phyloP scores from a whole-genome alignment of 2,888 invertebrate species.

The Drosophila prostipennis region DNA sequence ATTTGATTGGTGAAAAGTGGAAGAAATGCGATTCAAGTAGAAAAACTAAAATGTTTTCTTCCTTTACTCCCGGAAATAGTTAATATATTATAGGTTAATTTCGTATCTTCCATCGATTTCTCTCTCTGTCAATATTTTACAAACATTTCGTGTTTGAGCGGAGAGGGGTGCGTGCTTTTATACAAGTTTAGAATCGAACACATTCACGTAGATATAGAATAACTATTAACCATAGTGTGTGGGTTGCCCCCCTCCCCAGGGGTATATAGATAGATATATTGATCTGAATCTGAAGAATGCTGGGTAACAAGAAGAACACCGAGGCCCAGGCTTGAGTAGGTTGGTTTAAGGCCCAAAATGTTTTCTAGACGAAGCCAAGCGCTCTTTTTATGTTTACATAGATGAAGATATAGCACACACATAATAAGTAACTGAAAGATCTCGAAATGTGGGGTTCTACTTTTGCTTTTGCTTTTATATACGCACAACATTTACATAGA shows the following conservation, averaged over 20 bases:
- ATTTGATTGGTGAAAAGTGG: conserved; percentile 62
- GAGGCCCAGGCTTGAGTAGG: conserved; percentile 36
- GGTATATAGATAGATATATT: conserved; percentile 31
- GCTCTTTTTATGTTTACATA: conserved; percentile 14
- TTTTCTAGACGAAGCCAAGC: conserved; percentile 35
- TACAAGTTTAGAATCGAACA: conserved; percentile 50
- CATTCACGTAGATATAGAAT: conserved; percentile 44
- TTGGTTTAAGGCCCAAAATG: conserved; percentile 35
- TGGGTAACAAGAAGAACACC: conserved; percentile 31
- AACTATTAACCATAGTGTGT: conserved; percentile 16
- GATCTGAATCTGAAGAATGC: conserved; percentile 40
- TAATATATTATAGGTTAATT: conserved; percentile 23
- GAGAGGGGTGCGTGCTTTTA: conserved; percentile 41
- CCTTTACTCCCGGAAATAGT: conserved; percentile 17
- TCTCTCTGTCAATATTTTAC: conserved; percentile 37
- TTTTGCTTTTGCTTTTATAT: conserved; percentile 17
- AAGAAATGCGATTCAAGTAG: conserved; percentile 80
- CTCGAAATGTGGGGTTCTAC: conserved; percentile 28
- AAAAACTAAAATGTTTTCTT: conserved; percentile 58
- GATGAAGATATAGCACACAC: conserved; percentile 39
- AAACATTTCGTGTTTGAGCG: conserved; percentile 38
- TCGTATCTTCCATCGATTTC: conserved; percentile 2
- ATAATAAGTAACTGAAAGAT: conserved; percentile 33
- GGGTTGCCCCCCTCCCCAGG: conserved; percentile 18
- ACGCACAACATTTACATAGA: conserved; percentile 45